Conservation (phyloP, 2,888 invertebrate species). For the Podotricha telesiphe region DNA sequence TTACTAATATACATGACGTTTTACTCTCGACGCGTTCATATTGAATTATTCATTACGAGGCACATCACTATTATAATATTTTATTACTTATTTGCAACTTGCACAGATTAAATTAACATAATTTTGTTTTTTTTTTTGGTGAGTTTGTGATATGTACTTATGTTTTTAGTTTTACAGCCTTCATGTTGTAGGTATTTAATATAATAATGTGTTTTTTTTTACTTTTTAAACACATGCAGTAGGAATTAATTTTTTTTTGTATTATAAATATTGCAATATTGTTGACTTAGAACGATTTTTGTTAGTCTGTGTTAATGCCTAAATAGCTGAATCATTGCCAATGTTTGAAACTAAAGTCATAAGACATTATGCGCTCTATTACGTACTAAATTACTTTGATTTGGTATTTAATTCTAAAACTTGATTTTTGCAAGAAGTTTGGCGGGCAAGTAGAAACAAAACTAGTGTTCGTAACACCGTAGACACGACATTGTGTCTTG, state of each 20-base stretch:
- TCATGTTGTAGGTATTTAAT: no score
- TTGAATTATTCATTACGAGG: slow-evolving; percentile 16
- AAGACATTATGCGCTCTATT: not conserved
- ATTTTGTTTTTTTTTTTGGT: not conserved
- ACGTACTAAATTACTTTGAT: not conserved
- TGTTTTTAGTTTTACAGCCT: not conserved
- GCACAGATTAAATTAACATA: slow-evolving; percentile 15
- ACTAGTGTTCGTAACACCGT: no score
- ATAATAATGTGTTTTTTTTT: no score
- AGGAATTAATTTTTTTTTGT: slow-evolving; percentile 4
- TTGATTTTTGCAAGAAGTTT: no score
- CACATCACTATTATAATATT: slow-evolving; percentile 16
- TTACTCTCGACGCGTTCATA: slow-evolving; percentile 2
- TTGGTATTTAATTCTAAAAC: no score
- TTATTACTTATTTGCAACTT: slow-evolving; percentile 10
- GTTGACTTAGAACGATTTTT: slow-evolving; percentile 22
- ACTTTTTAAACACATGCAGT: not conserved
- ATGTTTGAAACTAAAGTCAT: slow-evolving; percentile 20
- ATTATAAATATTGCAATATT: not conserved
- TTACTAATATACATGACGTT: slow-evolving; percentile 3
- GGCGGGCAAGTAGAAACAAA: no score
- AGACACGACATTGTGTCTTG: no score
- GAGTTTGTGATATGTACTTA: not conserved
- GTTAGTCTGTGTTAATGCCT: slow-evolving; percentile 18
- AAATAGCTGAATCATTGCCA: slow-evolving; percentile 27